A percentile compares a stretch with the other conserved stretches of the same genome.
phyloP scores from a whole-genome alignment of 2,797 vertebrate species.

The Anomalospiza imberbis region DNA sequence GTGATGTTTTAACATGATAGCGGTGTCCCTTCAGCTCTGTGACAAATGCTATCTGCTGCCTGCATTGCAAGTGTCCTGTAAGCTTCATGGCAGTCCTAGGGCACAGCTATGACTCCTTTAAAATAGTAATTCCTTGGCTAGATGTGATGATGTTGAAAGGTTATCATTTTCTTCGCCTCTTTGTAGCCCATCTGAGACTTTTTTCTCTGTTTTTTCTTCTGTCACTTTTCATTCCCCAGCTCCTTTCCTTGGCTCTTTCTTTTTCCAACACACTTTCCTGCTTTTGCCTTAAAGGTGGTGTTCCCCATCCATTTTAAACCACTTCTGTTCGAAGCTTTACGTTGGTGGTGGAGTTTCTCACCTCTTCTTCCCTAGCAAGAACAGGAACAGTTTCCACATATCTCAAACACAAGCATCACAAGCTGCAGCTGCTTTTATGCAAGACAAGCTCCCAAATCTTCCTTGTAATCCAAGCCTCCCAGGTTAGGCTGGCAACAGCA shows the following conservation, averaged over 20 bases:
- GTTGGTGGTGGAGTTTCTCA: neutral
- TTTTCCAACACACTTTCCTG: neutral
- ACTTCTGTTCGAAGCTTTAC: neutral
- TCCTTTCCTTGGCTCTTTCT: neutral
- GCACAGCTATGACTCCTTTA: neutral
- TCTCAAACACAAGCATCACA: neutral
- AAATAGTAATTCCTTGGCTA: neutral
- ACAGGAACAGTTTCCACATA: neutral
- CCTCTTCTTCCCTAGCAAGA: neutral
- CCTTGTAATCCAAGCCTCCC: neutral
- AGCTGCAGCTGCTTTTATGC: neutral
- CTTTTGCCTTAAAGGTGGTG: neutral
- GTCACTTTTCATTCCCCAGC: neutral
- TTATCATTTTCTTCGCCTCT: neutral
- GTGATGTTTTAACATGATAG: neutral
- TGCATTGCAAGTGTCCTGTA: neutral
- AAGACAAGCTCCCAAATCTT: neutral
- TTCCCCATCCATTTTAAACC: neutral
- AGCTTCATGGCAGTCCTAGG: neutral
- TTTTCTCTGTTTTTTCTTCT: neutral
- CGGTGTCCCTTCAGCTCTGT: neutral
- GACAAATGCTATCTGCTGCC: neutral
- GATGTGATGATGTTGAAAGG: neutral
- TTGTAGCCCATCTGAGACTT: neutral
- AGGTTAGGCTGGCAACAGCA: neutral